Conservation (phyloP, 2,113 vertebrate species). For the Pseudolaguvia tuberculata region DNA sequence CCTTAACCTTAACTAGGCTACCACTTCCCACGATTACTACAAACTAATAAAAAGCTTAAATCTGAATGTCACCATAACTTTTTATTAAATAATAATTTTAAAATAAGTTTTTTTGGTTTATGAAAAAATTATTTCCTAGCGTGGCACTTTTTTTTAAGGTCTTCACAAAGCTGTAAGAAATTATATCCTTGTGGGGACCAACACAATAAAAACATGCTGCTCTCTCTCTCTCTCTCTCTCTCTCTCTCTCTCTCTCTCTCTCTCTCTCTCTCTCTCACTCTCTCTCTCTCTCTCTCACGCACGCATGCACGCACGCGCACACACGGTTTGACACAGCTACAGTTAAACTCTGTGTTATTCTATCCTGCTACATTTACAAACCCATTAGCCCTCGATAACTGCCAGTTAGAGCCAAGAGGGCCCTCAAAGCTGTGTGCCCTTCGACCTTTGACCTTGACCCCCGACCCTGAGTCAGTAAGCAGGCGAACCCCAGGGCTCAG, state of each 20-base stretch:
- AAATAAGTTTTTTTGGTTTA: too few relatives aligned
- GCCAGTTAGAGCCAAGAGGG: constrained; percentile 59
- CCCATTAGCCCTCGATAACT: constrained; percentile 72
- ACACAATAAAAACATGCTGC: not conserved
- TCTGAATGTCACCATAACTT: too few relatives aligned
- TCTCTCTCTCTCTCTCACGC: too few relatives aligned
- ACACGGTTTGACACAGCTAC: constrained; percentile 25
- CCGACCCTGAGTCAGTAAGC: constrained; percentile 51
- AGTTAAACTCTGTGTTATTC: constrained; percentile 49
- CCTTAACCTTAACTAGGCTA: too few relatives aligned
- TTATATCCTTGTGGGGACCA: not conserved
- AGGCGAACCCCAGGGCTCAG: constrained; percentile 45
- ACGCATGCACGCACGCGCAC: not conserved
- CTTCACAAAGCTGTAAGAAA: not conserved
- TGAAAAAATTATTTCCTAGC: too few relatives aligned
- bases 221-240: too few relatives aligned
- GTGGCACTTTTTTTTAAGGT: too few relatives aligned
- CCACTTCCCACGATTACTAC: too few relatives aligned
- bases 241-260: too few relatives aligned
- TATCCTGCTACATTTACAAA: constrained; percentile 53
- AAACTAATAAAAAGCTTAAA: too few relatives aligned
- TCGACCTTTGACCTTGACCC: constrained; percentile 72
- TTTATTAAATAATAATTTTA: too few relatives aligned
- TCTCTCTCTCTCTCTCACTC: too few relatives aligned
- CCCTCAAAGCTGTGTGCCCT: constrained; percentile 65